phyloP scores from a whole-genome alignment of 2,888 invertebrate genomes.

The Allolobophora icterica region DNA sequence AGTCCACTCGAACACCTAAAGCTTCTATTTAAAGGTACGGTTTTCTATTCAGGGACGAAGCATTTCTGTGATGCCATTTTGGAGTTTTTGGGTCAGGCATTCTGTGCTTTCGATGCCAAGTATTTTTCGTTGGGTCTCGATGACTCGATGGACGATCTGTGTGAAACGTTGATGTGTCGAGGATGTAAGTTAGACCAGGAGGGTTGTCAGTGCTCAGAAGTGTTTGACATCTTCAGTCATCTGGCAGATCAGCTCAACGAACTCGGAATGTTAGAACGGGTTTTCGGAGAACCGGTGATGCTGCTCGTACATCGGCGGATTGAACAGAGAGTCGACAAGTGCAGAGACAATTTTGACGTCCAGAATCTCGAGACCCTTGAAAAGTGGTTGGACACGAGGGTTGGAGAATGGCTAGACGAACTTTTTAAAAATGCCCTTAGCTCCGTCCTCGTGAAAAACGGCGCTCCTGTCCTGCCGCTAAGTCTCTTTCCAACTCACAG shows the following conservation, averaged over 20 bases:
- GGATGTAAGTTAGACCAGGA: constrained; percentile 76
- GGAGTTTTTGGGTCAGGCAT: constrained; percentile 58
- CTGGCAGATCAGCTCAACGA: constrained; percentile 74
- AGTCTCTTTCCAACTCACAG: constrained; percentile 47
- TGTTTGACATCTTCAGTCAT: constrained; percentile 77
- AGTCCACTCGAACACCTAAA: constrained; percentile 30
- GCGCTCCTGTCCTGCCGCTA: not conserved
- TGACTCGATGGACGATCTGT: constrained; percentile 66
- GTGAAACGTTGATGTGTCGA: constrained; percentile 73
- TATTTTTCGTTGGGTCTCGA: constrained; percentile 29
- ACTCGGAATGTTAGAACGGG: constrained; percentile 79
- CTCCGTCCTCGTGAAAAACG: constrained; percentile 23
- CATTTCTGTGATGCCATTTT: constrained; percentile 55
- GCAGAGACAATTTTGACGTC: constrained; percentile 84
- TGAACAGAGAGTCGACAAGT: constrained; percentile 82
- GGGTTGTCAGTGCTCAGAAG: constrained; percentile 73
- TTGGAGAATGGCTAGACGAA: constrained; percentile 84
- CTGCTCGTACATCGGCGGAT: constrained; percentile 83
- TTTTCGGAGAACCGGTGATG: constrained; percentile 84
- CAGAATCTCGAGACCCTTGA: constrained; percentile 80
- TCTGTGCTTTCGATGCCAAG: constrained; percentile 56
- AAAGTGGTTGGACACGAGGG: constrained; percentile 85
- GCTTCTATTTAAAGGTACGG: constrained; percentile 33
- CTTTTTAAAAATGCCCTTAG: constrained; percentile 72
- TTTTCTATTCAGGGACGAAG: constrained; percentile 2